Evolutionary conservation across 2,113 vertebrate genomes (phyloP).

Genomic region (Plecotus auritus): DNA sequence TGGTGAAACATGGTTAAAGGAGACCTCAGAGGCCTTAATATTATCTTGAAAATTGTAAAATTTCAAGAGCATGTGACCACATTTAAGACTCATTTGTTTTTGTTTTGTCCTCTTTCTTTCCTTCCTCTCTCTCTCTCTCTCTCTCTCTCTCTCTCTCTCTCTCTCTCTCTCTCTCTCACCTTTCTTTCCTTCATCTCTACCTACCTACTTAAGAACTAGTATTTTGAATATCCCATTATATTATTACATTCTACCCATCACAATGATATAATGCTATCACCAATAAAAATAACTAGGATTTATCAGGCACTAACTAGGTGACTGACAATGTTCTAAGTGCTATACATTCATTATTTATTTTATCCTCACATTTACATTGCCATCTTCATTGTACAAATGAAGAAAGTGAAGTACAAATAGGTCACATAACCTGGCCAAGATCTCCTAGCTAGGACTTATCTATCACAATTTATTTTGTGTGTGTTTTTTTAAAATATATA

Average conservation of each 20-base stretch:
- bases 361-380: not conserved
- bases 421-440: not conserved
- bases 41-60: not conserved
- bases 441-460: not conserved
- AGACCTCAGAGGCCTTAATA: not conserved
- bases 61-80: not conserved
- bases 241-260: not conserved
- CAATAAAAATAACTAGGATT: not conserved
- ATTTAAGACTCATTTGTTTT: not conserved
- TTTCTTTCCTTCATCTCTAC: not conserved
- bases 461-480: not conserved
- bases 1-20: not conserved
- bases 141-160: not conserved
- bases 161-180: rapidly evolving
- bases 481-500: too few relatives aligned
- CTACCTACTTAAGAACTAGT: not conserved
- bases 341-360: not conserved
- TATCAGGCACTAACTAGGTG: not conserved
- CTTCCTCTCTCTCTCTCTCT: not conserved
- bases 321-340: not conserved
- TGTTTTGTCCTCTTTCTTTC: too few relatives aligned
- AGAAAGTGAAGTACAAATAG: not conserved
- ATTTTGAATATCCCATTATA: not conserved
- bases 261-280: not conserved
- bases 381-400: not conserved